Evolutionary conservation across 2,797 vertebrate genomes (phyloP).

Genomic region (Lacerta agilis): DNA sequence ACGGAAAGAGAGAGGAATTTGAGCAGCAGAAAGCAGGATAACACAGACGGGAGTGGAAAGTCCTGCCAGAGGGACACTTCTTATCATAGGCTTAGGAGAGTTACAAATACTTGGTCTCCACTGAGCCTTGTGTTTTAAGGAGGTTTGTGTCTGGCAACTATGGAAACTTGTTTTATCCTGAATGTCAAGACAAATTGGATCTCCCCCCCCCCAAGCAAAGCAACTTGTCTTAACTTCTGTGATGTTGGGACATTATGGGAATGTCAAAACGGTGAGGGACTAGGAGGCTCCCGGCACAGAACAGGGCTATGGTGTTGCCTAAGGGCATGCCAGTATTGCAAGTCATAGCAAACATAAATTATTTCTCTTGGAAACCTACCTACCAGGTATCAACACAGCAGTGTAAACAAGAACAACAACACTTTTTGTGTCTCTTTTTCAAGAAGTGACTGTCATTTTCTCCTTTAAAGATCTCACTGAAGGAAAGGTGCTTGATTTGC

Average conservation of each 20-base stretch:
- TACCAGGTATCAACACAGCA: background rate
- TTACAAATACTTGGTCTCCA: background rate
- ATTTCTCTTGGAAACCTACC: background rate
- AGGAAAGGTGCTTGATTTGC: background rate
- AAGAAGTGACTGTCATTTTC: background rate
- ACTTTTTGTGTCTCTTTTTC: background rate
- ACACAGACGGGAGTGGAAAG: no score
- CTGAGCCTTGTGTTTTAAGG: background rate
- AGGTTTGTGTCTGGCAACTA: background rate
- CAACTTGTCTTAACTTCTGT: slow-evolving; percentile 5
- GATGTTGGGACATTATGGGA: background rate
- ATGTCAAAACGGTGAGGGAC: background rate
- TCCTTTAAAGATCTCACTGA: background rate
- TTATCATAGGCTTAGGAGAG: no score
- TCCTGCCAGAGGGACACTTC: background rate
- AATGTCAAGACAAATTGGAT: background rate
- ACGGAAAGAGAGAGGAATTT: no score
- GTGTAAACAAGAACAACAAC: background rate
- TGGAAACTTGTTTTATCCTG: background rate
- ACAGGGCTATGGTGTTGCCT: no score
- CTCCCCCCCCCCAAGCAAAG: background rate
- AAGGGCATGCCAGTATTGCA: background rate
- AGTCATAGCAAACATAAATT: background rate
- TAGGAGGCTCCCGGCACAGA: background rate
- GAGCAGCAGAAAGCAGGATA: no score